Percentiles rank a stretch among this genome's conserved stretches.
Evolutionary conservation across 2,797 vertebrate species (phyloP).

Genomic region (Anolis apletophallus): DNA sequence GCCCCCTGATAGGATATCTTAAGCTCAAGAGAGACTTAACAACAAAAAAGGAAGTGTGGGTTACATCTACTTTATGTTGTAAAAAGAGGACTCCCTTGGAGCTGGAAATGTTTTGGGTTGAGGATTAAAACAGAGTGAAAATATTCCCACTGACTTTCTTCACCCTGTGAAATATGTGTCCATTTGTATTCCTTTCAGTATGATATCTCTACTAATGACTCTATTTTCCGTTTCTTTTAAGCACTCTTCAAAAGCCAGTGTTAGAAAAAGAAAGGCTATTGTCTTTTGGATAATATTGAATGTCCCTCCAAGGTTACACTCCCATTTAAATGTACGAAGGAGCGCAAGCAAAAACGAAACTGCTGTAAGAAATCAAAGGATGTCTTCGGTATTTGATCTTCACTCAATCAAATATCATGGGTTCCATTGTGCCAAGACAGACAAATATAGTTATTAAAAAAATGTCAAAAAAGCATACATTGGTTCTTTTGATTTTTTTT

Average conservation of each 20-base stretch:
- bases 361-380: too few relatives aligned
- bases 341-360: too few relatives aligned
- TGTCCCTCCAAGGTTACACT: neutral
- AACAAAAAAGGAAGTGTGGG: too few relatives aligned
- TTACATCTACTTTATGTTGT: too few relatives aligned
- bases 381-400: neutral
- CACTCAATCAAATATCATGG: neutral
- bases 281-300: too few relatives aligned
- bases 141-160: neutral
- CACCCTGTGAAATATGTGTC: neutral
- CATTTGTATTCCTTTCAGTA: neutral
- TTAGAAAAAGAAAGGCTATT: neutral
- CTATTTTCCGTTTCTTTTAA: neutral
- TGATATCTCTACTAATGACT: neutral
- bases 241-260: neutral
- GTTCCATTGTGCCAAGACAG: neutral
- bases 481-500: too few relatives aligned
- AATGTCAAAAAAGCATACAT: neutral
- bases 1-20: too few relatives aligned
- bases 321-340: too few relatives aligned
- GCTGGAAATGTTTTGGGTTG: too few relatives aligned
- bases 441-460: neutral
- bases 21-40: too few relatives aligned
- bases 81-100: too few relatives aligned
- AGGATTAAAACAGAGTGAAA: too few relatives aligned